Conservation (phyloP, 2,113 vertebrate species). For the Callaeas wilsoni region DNA sequence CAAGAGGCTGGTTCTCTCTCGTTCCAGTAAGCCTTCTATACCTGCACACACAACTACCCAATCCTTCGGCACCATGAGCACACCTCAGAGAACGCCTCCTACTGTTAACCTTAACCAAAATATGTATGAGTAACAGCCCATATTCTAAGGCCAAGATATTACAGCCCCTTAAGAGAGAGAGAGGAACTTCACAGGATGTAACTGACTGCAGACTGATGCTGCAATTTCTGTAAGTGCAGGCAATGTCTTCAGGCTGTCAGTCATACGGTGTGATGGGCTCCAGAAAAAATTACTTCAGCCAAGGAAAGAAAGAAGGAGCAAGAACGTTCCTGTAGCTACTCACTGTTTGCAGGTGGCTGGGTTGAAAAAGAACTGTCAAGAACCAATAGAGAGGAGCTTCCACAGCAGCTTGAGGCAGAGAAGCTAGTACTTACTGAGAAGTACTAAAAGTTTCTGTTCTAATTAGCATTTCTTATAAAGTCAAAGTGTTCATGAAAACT, state of each 20-base stretch:
- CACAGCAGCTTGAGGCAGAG: neutral
- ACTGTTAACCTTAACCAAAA: neutral
- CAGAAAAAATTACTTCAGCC: neutral
- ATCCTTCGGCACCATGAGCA: neutral
- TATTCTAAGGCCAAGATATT: neutral
- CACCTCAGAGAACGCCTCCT: neutral
- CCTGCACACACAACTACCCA: neutral
- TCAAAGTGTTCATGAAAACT: neutral
- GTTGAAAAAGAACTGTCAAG: neutral
- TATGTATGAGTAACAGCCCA: neutral
- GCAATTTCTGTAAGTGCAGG: neutral
- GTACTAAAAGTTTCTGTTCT: neutral
- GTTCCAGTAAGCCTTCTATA: neutral
- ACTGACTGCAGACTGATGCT: fast-evolving
- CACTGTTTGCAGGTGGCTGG: neutral
- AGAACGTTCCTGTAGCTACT: neutral
- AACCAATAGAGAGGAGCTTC: neutral
- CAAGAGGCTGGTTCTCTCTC: neutral
- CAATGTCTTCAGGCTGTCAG: neutral
- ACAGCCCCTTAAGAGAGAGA: neutral
- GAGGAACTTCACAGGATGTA: neutral
- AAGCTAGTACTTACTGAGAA: neutral
- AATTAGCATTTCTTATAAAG: neutral
- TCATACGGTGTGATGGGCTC: neutral
- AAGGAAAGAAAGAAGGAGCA: neutral